Percentiles rank a stretch among this genome's conserved stretches.
These are phyloP conservation scores for Achlya flavicornis DNA, from an alignment of 2,888 invertebrate genomes.

Conservation along the genomic window DNA sequence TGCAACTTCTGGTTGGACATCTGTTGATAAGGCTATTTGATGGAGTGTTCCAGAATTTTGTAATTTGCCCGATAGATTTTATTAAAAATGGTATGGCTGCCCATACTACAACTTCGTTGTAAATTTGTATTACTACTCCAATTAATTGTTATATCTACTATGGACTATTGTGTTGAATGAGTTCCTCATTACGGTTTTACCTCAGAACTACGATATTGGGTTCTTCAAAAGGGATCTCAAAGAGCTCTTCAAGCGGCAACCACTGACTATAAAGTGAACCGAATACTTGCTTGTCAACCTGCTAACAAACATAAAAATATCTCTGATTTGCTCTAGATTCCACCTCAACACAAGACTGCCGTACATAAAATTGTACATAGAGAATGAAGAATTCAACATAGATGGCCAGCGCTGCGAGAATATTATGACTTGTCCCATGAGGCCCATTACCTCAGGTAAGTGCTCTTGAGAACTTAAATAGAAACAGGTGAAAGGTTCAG, in stretches of 20 bases:
- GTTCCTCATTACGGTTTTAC: too few relatives aligned
- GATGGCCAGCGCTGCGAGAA: constrained; percentile 97
- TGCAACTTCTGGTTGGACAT: not conserved
- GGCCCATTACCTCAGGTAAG: constrained; percentile 92
- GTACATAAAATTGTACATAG: constrained; percentile 95
- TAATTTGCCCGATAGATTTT: not conserved
- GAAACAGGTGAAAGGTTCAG: not conserved
- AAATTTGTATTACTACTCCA: too few relatives aligned
- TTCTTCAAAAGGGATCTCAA: too few relatives aligned
- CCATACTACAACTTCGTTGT: too few relatives aligned
- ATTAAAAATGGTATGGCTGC: too few relatives aligned
- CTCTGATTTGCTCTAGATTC: constrained; percentile 79
- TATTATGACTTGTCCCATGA: constrained; percentile 97
- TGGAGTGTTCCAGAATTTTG: constrained; percentile 14
- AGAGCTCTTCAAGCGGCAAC: too few relatives aligned
- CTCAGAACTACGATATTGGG: too few relatives aligned
- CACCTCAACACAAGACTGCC: constrained; percentile 94
- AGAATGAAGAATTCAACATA: constrained; percentile 96
- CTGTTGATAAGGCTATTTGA: not conserved
- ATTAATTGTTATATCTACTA: too few relatives aligned
- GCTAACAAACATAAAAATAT: too few relatives aligned
- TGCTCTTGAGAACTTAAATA: constrained; percentile 2
- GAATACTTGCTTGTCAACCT: too few relatives aligned
- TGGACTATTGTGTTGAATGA: too few relatives aligned
- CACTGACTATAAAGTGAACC: too few relatives aligned